Evolutionary conservation across 2,113 vertebrate species (phyloP).

Genomic region (Pterocles burchelli): DNA sequence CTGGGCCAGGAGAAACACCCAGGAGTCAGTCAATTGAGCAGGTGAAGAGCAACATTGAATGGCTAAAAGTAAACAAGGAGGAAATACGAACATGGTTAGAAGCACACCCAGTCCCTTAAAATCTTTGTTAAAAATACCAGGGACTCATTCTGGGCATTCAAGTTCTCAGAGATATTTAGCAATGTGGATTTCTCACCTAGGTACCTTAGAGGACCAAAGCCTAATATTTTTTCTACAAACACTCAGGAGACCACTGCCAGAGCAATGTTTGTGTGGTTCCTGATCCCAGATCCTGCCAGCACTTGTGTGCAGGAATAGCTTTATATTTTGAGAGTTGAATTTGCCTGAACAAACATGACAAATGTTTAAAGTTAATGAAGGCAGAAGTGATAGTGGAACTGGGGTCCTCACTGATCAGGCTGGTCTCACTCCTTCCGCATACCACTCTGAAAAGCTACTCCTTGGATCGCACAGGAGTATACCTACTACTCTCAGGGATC

Average conservation of each 20-base stretch:
- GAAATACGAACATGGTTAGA: slow-evolving; percentile 82
- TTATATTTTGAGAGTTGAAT: neutral
- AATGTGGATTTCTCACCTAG: neutral
- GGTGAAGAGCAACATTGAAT: slow-evolving; percentile 89
- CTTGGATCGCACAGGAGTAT: slow-evolving; percentile 36
- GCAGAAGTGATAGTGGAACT: neutral
- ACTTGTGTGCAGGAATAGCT: neutral
- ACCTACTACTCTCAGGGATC: slow-evolving; percentile 71
- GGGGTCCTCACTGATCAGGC: neutral
- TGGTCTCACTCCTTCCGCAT: neutral
- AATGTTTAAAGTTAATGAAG: neutral
- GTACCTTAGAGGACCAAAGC: neutral
- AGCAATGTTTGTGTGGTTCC: neutral
- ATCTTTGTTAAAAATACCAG: neutral
- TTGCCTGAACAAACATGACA: neutral
- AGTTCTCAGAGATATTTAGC: neutral
- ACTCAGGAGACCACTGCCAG: neutral
- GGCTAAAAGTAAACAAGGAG: slow-evolving; percentile 79
- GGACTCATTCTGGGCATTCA: neutral
- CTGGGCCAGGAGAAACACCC: slow-evolving; percentile 87
- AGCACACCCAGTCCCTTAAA: fast-evolving
- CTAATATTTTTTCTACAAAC: neutral
- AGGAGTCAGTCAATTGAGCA: slow-evolving; percentile 89
- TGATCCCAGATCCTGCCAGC: neutral
- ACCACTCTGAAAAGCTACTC: slow-evolving; percentile 36